phyloP scores from a whole-genome alignment of 1,140 invertebrate genomes.

The Andrena cerasifolii region DNA sequence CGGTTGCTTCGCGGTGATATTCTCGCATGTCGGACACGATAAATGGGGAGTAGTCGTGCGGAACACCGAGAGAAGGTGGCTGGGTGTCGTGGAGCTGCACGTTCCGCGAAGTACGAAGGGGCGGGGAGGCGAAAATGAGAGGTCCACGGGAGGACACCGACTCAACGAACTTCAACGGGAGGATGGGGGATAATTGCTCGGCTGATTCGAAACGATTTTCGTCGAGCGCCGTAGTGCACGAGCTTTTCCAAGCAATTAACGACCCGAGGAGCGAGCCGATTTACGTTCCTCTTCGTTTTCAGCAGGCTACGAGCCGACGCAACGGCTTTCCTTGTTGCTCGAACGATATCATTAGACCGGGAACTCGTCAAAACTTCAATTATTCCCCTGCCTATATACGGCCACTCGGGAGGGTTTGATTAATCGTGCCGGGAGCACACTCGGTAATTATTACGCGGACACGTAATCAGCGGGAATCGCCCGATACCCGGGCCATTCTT shows the following conservation, averaged over 20 bases:
- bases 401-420: slow-evolving; percentile 44
- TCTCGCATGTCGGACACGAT: slow-evolving; percentile 58
- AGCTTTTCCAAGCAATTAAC: slow-evolving; percentile 32
- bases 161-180: neutral
- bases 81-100: slow-evolving; percentile 9
- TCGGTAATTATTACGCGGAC: slow-evolving; percentile 55
- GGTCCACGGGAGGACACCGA: neutral
- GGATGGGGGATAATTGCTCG: neutral
- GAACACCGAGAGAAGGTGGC: slow-evolving; percentile 36
- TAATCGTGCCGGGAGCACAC: slow-evolving; percentile 42
- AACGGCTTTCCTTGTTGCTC: slow-evolving; percentile 42
- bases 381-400: slow-evolving; percentile 56
- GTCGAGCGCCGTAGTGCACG: neutral
- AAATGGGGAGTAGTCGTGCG: slow-evolving; percentile 57
- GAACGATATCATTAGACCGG: slow-evolving; percentile 57
- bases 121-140: slow-evolving; percentile 6
- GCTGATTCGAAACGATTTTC: slow-evolving; percentile 10
- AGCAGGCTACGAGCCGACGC: slow-evolving; percentile 14
- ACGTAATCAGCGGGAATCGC: slow-evolving; percentile 57
- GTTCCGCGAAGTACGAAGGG: slow-evolving; percentile 26
- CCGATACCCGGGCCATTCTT: slow-evolving; percentile 41
- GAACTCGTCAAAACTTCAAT: slow-evolving; percentile 61
- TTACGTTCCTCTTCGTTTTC: slow-evolving; percentile 20
- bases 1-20: slow-evolving; percentile 60
- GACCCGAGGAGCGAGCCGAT: slow-evolving; percentile 30